Evolutionary conservation across 2,888 invertebrate genomes (phyloP), one percentile per base, ranked within the genome.

Genomic region (Philereme transversata): DNA sequence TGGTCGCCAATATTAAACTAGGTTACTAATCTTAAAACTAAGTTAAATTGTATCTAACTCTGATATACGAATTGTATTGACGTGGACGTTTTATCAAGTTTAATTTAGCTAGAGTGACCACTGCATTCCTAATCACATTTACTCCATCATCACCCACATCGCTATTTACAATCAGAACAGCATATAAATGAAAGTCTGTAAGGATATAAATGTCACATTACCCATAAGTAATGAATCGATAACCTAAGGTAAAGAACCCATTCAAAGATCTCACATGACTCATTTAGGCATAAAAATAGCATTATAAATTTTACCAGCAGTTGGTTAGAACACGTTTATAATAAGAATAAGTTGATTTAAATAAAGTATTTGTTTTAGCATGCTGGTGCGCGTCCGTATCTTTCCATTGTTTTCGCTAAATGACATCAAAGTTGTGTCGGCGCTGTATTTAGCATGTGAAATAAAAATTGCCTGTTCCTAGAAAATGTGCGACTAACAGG

Each of bases 381-480:
- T 91, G 86, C 92, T 73, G 78, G 81, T 74, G 76, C 56, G 82
- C 65, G 75, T 77, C 67, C 75, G 82, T 71, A 84, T 88, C 86
- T 90, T 87, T 86, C 90, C 90, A 91, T 92, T 92, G 92, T 91
- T 87, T 90, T 88, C 86, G 88, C 90, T 91, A 92, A 91, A 91
- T 87, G 90, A 90, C 91, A 87, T 91, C 91, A 90, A 91, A 91
- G 90, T 87, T 87, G 86, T 84, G 81, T 82, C 86, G 87, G 84
- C 84, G 78, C 79, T 75, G 82, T 84, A 84, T 84, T 86, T 83
- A 87, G 87, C 82, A 89, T 86, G 86, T 79, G 86, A 88, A 89
- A 82, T 85, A 84, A 87, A 86, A 84, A 75, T 81, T 73, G 67
- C 71, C 71, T 70, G 69, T 90, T 89, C 88, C 81, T 68, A 84